Conservation (phyloP, 2,113 vertebrate species). For the Ia io region DNA sequence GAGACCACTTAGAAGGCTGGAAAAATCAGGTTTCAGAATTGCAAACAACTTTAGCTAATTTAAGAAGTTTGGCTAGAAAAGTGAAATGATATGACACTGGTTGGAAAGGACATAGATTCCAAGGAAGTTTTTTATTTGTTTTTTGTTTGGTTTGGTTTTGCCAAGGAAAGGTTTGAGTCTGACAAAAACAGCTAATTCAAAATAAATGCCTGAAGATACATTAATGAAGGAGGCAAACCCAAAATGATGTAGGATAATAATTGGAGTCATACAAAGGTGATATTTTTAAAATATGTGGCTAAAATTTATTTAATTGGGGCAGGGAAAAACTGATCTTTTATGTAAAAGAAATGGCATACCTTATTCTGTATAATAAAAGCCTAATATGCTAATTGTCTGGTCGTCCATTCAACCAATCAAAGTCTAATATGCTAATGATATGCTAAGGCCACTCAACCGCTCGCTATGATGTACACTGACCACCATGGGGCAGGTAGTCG, state of each 20-base stretch:
- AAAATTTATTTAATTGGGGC: neutral
- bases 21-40: neutral
- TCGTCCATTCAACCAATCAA: too few relatives aligned
- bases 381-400: too few relatives aligned
- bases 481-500: too few relatives aligned
- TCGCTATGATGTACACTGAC: too few relatives aligned
- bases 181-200: neutral
- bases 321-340: neutral
- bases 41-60: neutral
- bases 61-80: neutral
- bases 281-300: neutral
- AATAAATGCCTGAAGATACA: neutral
- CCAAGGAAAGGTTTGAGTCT: neutral
- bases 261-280: neutral
- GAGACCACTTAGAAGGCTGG: neutral
- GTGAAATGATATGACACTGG: neutral
- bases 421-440: too few relatives aligned
- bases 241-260: neutral
- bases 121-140: neutral
- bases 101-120: neutral
- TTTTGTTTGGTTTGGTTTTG: neutral
- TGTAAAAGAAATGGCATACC: neutral
- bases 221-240: neutral
- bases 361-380: neutral
- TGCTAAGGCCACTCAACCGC: too few relatives aligned